Base-by-base conservation (phyloP, 2,888 invertebrate genomes). In the Patella depressa region DNA sequence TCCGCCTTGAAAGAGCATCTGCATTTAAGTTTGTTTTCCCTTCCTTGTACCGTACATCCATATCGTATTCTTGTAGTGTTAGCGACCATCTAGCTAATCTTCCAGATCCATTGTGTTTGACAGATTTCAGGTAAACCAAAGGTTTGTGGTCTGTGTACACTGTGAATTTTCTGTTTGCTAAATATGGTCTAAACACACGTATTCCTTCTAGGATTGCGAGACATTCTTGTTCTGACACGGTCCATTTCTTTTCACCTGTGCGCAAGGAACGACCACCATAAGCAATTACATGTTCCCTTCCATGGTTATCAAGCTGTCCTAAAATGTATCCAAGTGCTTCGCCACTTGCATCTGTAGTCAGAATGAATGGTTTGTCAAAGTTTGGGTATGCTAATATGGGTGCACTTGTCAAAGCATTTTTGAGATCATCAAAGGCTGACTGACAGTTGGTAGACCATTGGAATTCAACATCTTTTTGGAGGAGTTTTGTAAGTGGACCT, bases 401-500 rank as follows among this genome's bases (percentile, higher is more conserved):
- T 24, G 24, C 24, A 24, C 24, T 24, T 24, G 24, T 24, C 24
- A 24, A 83, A 19, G 57, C 71, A 5, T 71, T 12, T 29, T 82
- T 79, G 14, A 84, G 34, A 5, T 55, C 53, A 1, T 78, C 71
- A 75, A 85, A 83, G 0, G 83, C 75, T 2, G 34, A n/a, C 17
- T 81, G 70, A 57, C 79, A 79, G 14, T 81, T 72, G 3, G 73
- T 74, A 14, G 75, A 74, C 85, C 85, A 85, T 3, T 55, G 54
- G 57, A 82, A 83, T 65, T 70, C 73, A 17, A 54, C 53, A 29
- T 81, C 79, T 71, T 83, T 80, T 14, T 74, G 79, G 24, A 81
- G 34, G 0, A 84, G 70, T 5, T 75, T 24, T 72, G 83, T 77
- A 12, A 84, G 55, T 14, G 85, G 83, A 45, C 57, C 11, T 3